Evolutionary conservation across 2,113 vertebrate species (phyloP), one percentile per base, ranked within the genome.

Genomic region (Ailurus styani): DNA sequence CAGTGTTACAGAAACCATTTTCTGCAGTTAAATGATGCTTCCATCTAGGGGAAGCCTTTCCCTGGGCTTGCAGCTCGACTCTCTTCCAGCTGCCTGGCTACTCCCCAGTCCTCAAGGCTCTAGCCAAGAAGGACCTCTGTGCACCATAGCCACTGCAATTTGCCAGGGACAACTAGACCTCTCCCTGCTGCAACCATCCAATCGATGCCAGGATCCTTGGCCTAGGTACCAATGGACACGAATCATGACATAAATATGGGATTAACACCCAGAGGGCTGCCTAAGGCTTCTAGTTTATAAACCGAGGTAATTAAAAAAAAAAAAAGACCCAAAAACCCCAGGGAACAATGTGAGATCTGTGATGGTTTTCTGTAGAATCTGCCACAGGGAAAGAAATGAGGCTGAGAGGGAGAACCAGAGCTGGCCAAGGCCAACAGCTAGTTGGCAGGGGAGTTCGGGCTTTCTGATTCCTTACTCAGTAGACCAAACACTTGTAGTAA

Each of bases 111-210:
- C 50, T 66, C 73, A 60, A 68, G 45, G 42, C 55, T 91, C 86
- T 68, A 94, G 72, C 78, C 72, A 93, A 50, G 78, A 93, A 93
- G 60, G 60, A 25, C 10, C 79, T 97, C 70, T 87, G 47, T 91
- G 79, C 82, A 79, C 27, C 27, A 11, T 3, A 68, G 92, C 54
- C 73, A 86, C 34, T 91, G 73, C 25, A 62, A n/a, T 95, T 84
- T 96, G 73, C 96, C 93, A 87, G 75, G 87, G 84, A 96, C 77
- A 89, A 40, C 29, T 25, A 95, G 91, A 72, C 85, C 2, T 27
- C 42, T 27, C 3, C 52, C 79, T 73, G 52, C n/a, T 87, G 66
- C 79, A 90, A 23, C 82, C 79, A 60, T 31, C 66, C 66, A 87
- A 75, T 60, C 54, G 40, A 7, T 31, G 34, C 75, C 55, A 75